Conservation (phyloP, 2,797 vertebrate genomes). For the Hydrocynus forskahlii region DNA sequence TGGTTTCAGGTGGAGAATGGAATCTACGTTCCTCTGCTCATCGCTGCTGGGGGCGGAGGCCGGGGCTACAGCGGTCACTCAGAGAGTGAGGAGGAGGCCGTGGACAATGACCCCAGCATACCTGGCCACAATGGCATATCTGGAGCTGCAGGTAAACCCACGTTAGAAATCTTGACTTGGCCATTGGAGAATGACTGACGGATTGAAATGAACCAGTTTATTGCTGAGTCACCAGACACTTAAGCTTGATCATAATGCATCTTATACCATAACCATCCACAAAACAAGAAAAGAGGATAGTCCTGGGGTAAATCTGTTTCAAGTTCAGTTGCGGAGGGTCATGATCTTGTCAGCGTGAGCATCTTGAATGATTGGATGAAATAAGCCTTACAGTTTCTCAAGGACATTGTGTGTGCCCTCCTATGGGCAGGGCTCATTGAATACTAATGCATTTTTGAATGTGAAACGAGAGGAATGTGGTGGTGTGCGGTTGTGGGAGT, state of each 20-base stretch:
- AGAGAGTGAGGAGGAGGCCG: slow-evolving; percentile 83
- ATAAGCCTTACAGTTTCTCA: slow-evolving; percentile 22
- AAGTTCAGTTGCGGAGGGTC: background rate
- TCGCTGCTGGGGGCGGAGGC: slow-evolving; percentile 95
- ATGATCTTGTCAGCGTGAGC: slow-evolving; percentile 19
- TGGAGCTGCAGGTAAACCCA: slow-evolving; percentile 86
- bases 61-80: slow-evolving; percentile 92
- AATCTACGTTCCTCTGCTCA: slow-evolving; percentile 84
- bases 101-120: slow-evolving; percentile 85
- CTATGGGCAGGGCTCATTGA: background rate
- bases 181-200: background rate
- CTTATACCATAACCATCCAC: background rate
- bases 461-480: background rate
- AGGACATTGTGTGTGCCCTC: slow-evolving; percentile 9
- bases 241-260: background rate
- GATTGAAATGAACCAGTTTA: background rate
- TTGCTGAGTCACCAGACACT: background rate
- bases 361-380: slow-evolving; percentile 19
- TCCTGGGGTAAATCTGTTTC: background rate
- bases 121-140: slow-evolving; percentile 91
- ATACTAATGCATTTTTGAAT: slow-evolving; percentile 13
- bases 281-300: background rate
- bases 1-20: slow-evolving; percentile 85
- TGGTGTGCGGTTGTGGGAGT: background rate
- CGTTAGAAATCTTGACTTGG: background rate